Evolutionary conservation across 2,888 invertebrate species (phyloP), one percentile per base, ranked within the genome.

Genomic region (Acleris sparsana): DNA sequence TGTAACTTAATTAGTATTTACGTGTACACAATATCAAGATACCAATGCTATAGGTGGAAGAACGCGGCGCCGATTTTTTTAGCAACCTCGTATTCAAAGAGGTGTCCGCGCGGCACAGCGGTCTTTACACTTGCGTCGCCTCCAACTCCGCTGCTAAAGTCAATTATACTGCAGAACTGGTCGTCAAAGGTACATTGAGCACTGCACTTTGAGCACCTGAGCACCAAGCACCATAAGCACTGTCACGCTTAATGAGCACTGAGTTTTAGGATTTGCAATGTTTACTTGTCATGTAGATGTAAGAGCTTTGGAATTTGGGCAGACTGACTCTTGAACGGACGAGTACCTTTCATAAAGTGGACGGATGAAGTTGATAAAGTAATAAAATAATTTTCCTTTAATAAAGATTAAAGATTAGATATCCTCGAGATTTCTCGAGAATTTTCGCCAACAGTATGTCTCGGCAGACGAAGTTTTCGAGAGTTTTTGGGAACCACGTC

Each of bases 11-110:
- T 33, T 33, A 33, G 9, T 33, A 11, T 33, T 33, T 33, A n/a
- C n/a, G 48, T 44, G 43, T 59, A 60, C 70, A 64, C 64, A 57
- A 72, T 73, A 69, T 73, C 63, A 75, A 73, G 70, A 65, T 67
- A 69, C 62, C 69, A 73, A 69, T 83, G 73, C 78, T 86, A 69
- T 93, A 95, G 92, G 94, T 95, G 77, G 94, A 94, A 84, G 95
- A 95, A 78, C 94, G 95, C 60, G 94, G 94, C 69, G 95, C 95
- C 73, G 95, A 95, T 83, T 96, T 95, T 93, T 95, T 95, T 89
- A 95, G 95, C 87, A 94, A 95, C 88, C 92, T 96, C 82, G 95
- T 95, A 73, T 95, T 96, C 91, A 95, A 95, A 93, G 95, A 95
- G 87, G 95, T 96, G 74, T 94, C 94, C 70, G 94, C 95, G 66